Evolutionary conservation across 2,888 invertebrate genomes (phyloP), one percentile per base, ranked within the genome.

Genomic region (Melipona bicolor): DNA sequence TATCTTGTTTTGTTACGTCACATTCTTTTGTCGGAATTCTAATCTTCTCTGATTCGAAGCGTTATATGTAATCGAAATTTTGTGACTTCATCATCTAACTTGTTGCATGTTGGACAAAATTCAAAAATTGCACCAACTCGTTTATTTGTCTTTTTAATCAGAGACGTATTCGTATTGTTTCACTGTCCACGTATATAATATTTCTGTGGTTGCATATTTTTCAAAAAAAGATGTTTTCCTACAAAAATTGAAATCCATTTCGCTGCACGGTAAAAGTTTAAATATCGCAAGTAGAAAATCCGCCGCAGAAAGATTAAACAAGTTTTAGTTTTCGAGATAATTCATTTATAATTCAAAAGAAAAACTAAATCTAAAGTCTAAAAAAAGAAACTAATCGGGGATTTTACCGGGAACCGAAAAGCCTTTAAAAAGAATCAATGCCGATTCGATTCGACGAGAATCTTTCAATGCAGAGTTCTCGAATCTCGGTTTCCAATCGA

Each of bases 401-500:
- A 43, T 43, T 43, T 43, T 9, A 9, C 43, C 43, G 43, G 9
- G 9, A 43, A 43, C 43, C 43, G 43, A 9, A 9, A 43, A 43
- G 9, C 43, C 2, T 15, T 59, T 43, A 9, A n/a, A 24, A 59
- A n/a, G n/a, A 27, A 59, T 59, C 13, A 59, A 15, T n/a, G 15
- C 24, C 2, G 24, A 24, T 5, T n/a, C 56, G 56, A n/a, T n/a
- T 13, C 4, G n/a, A n/a, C 5, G 13, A 43, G 43, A 50, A 69
- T 50, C 50, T 5, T 43, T 6, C 21, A 43, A 17, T 6, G 2
- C n/a, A 27, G 27, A 27, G 27, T 27, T 27, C 2, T n/a, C n/a
- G 3, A 17, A 27, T 61, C 27, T 61, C 11, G 13, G 21, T 75
- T 76, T 80, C 71, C 54, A 68, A 81, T 83, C 72, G 61, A 43